A percentile compares a stretch with the other conserved stretches of the same genome.
Evolutionary conservation across 2,113 vertebrate species (phyloP).

Genomic region (Anguilla japonica): DNA sequence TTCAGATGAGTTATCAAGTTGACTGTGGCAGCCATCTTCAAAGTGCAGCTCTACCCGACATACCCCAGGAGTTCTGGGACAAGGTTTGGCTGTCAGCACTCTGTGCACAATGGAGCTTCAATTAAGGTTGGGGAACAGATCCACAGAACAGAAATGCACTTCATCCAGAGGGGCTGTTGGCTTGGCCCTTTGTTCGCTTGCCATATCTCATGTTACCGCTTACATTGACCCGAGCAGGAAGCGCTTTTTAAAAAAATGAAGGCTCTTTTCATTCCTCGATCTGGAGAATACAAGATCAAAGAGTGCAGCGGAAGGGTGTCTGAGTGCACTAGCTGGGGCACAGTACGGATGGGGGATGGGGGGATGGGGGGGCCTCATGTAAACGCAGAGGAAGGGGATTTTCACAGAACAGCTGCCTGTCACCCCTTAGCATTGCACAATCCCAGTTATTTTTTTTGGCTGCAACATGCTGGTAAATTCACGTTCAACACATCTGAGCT

Average conservation of each 20-base stretch:
- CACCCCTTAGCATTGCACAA: neutral
- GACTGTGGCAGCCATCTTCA: neutral
- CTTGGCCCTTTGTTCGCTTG: neutral
- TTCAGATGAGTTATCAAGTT: neutral
- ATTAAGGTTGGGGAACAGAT: neutral
- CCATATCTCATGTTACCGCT: constrained; percentile 10
- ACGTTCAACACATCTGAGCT: neutral
- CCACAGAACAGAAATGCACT: constrained; percentile 6
- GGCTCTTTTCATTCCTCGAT: constrained; percentile 20
- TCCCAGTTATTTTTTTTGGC: neutral
- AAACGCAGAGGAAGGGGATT: neutral
- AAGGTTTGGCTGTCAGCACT: neutral
- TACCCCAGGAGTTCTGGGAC: neutral
- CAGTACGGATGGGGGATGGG: neutral
- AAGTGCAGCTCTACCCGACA: neutral
- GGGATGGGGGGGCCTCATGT: too few species aligned
- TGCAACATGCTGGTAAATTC: neutral
- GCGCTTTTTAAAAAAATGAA: constrained; percentile 16
- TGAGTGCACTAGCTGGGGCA: neutral
- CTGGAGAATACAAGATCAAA: constrained; percentile 15
- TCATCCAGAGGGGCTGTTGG: neutral
- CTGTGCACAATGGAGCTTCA: neutral
- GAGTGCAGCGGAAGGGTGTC: neutral
- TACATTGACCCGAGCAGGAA: constrained; percentile 14
- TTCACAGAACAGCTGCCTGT: neutral